A percentile compares a stretch with the other conserved stretches of the same genome.
Conservation (phyloP, 2,888 invertebrate species). For the Strigamia maritima region DNA sequence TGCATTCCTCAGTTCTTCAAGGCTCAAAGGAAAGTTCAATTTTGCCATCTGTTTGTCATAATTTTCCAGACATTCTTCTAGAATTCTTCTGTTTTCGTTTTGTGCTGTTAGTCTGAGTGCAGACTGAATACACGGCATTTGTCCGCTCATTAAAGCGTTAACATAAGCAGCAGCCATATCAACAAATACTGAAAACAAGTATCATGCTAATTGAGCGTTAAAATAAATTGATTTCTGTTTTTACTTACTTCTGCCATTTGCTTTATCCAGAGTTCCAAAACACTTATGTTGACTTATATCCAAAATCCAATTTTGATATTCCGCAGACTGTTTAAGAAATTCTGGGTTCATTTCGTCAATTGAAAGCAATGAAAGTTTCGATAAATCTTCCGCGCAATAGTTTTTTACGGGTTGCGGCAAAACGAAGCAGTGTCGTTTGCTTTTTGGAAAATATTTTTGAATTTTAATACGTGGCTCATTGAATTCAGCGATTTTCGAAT, state of each 20-base stretch:
- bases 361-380: background rate
- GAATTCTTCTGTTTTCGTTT: background rate
- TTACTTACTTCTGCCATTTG: constrained; percentile 27
- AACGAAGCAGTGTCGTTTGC: background rate
- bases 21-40: background rate
- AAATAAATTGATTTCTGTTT: background rate
- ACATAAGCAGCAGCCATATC: background rate
- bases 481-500: background rate
- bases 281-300: background rate
- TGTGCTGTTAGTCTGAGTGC: background rate
- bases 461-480: background rate
- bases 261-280: background rate
- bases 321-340: background rate
- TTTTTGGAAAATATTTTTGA: background rate
- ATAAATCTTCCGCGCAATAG: background rate
- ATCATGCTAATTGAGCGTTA: too few relatives aligned
- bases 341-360: background rate
- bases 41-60: background rate
- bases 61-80: background rate
- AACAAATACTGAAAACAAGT: constrained; percentile 28
- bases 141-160: background rate
- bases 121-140: constrained; percentile 1
- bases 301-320: background rate
- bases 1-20: background rate
- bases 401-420: background rate